Percentiles rank a stretch among this genome's conserved stretches.
Evolutionary conservation across 1,140 invertebrate genomes (phyloP).

Genomic region (Drosophila virilis): DNA sequence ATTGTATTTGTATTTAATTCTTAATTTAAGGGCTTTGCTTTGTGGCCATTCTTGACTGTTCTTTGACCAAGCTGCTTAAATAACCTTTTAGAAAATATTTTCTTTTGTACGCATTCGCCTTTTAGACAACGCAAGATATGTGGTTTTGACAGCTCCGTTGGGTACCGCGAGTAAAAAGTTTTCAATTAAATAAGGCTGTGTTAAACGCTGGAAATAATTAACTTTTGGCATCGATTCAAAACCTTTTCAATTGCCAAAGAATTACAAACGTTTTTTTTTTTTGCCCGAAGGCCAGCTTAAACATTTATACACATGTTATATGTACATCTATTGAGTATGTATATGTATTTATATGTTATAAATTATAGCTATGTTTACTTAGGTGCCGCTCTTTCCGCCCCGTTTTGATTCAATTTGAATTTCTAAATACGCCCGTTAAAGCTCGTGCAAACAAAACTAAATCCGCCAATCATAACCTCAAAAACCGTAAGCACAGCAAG

Average conservation of each 20-base stretch:
- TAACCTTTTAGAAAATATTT: background rate
- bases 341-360: background rate
- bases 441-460: background rate
- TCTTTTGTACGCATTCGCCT: slow-evolving; percentile 5
- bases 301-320: background rate
- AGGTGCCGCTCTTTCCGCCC: background rate
- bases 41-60: background rate
- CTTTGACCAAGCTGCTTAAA: slow-evolving; percentile 6
- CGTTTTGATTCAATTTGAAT: slow-evolving; percentile 14
- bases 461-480: background rate
- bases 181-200: slow-evolving; percentile 32
- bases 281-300: background rate
- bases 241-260: background rate
- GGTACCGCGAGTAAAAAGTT: slow-evolving; percentile 2
- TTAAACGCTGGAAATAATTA: slow-evolving; percentile 35
- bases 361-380: background rate
- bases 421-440: slow-evolving; percentile 3
- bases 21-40: slow-evolving; percentile 24
- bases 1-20: slow-evolving; percentile 22
- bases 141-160: slow-evolving; percentile 38
- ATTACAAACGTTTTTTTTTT: background rate
- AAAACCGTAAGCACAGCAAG: background rate
- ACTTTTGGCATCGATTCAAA: slow-evolving; percentile 26
- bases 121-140: slow-evolving; percentile 15
- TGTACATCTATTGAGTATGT: background rate